Evolutionary conservation across 1,140 invertebrate species (phyloP), one percentile per base, ranked within the genome.

Genomic region (Panonychus citri): DNA sequence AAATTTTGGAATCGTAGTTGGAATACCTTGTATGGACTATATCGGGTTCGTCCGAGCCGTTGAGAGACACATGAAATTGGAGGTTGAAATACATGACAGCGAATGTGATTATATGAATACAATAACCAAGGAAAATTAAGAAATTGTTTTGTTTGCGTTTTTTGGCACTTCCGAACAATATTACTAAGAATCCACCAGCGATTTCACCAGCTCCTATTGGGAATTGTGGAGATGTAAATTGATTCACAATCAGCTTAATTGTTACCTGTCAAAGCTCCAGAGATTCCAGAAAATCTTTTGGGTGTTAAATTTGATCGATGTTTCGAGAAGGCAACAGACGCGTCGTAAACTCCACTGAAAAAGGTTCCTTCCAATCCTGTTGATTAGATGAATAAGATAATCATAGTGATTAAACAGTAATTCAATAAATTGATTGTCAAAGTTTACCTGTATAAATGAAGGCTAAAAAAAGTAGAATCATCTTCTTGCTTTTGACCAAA

Each of bases 291-390:
- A 17, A n/a, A n/a, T 21, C 21, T 15, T 24, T 46, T 4, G 19
- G 15, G 43, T n/a, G 43, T 46, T 5, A 46, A 21, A 46, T 46
- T 46, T 8, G n/a, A 19, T 46, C 5, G 21, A n/a, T 19, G 66
- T 46, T 74, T 66, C 0, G 86, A 93, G 60, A 86, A 85, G 1
- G 86, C 84, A 59, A 95, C 79, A 62, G 82, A 80, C 0, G 85
- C 76, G 19, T 87, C 82, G 69, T 95, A 96, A 0, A 97, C 88
- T 1, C 87, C 88, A 65, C 85, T 89, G 70, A 85, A 93, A 74
- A 95, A 96, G 85, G 8, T n/a, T 10, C n/a, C 43, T 21, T 21
- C 43, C 43, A 46, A n/a, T n/a, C 43, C 43, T 46, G 7, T 13
- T 2, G 2, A n/a, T 40, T 13, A 40, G 7, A 40, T 17, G 19